Evolutionary conservation across 92 coral and sea anemone species (phyloP).

Genomic region (Palythoa grandis): DNA sequence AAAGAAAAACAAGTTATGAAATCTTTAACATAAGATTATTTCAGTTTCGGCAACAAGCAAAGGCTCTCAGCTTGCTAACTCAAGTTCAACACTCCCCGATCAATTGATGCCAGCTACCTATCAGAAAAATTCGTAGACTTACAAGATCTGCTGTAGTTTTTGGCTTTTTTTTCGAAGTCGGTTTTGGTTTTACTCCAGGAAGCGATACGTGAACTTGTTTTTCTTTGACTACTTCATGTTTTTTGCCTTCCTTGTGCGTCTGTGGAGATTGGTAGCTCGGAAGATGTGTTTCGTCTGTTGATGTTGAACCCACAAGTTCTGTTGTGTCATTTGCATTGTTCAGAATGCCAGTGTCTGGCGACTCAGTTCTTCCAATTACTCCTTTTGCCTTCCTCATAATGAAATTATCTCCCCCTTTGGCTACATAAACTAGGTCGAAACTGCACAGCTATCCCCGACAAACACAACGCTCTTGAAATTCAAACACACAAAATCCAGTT

Average conservation of each 20-base stretch:
- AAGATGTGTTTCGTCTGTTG: constrained; percentile 48
- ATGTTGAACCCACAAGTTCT: constrained; percentile 41
- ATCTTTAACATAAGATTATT: neutral
- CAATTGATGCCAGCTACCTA: constrained; percentile 6
- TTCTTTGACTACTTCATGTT: constrained; percentile 67
- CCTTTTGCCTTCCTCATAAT: constrained; percentile 66
- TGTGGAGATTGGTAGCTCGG: constrained; percentile 30
- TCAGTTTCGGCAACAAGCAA: neutral
- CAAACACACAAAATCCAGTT: constrained; percentile 11
- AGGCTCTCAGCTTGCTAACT: neutral
- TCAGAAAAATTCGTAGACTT: constrained; percentile 20
- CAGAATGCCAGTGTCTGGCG: constrained; percentile 22
- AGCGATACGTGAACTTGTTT: constrained; percentile 83
- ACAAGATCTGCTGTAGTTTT: constrained; percentile 91
- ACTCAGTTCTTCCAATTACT: constrained; percentile 45
- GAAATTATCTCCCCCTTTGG: constrained; percentile 19
- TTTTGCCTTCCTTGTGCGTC: constrained; percentile 58
- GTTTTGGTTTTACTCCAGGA: constrained; percentile 81
- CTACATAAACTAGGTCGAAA: constrained; percentile 25
- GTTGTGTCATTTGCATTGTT: constrained; percentile 40
- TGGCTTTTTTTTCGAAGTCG: constrained; percentile 85
- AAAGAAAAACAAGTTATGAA: constrained; percentile 12
- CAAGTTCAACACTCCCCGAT: constrained; percentile 12
- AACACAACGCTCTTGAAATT: constrained; percentile 4
- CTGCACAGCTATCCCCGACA: neutral